phyloP scores from a whole-genome alignment of 2,113 vertebrate species.

The Oreochromis tanganicae region DNA sequence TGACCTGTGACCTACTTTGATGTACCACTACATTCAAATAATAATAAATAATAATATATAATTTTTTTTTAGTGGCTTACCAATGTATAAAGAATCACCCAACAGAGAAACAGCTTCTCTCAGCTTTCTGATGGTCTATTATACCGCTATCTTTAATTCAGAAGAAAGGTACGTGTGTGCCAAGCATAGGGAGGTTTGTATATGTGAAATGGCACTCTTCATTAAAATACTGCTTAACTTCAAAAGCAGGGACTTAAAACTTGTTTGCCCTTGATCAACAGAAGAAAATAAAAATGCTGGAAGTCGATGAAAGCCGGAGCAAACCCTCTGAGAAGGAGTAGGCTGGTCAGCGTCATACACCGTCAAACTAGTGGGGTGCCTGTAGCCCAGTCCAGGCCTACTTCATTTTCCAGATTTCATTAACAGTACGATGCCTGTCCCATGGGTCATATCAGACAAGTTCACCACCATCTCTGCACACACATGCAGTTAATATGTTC shows the following conservation, averaged over 20 bases:
- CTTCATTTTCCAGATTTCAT: conserved; percentile 34
- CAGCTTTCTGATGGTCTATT: background rate
- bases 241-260: background rate
- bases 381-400: background rate
- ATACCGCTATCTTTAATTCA: background rate
- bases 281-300: background rate
- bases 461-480: conserved; percentile 13
- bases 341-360: background rate
- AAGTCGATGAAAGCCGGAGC: conserved; percentile 30
- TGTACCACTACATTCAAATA: background rate
- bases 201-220: background rate
- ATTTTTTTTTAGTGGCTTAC: background rate
- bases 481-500: background rate
- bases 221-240: conserved; percentile 26
- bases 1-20: background rate
- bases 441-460: background rate
- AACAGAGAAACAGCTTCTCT: background rate
- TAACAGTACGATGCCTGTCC: conserved; percentile 17
- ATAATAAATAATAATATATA: background rate
- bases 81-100: background rate
- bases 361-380: background rate
- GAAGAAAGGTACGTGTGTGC: background rate
- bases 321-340: background rate
- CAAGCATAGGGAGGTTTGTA: background rate
- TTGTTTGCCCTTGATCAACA: background rate